Evolutionary conservation across 2,888 invertebrate genomes (phyloP), one percentile per base, ranked within the genome.

Genomic region (Podabrus alpinus): DNA sequence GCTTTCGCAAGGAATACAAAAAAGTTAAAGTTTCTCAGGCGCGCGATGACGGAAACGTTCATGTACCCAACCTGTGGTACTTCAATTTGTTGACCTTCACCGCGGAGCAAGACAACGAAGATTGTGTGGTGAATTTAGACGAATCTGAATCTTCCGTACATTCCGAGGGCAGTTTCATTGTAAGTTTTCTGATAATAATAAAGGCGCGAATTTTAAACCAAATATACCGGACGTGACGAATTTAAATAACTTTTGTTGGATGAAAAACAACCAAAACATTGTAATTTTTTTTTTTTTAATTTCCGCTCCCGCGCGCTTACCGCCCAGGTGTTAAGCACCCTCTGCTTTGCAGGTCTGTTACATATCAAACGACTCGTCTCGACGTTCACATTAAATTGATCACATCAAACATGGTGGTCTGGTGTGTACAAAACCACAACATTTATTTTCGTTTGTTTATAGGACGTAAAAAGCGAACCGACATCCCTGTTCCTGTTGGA

Each of bases 61-160:
- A 79, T 59, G 60, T 69, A 21, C 79, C 79, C 13, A 72, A 69
- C 15, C 61, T 79, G 45, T 79, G 79, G 79, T 79, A 79, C 69
- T 79, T 66, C 19, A 68, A 69, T 61, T 15, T 75, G 15, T 19
- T 75, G 15, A 10, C 17, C 10, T 75, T 75, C 16, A 69, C 68
- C 11, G 68, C 61, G 3, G 72, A 72, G 1, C 66, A 68, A 9
- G 66, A 71, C 21, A 45, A 15, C 17, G 13, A n/a, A 1, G n/a
- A 15, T 29, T 21, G 15, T 69, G 15, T 25, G 15, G 10, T 9
- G 11, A 62, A 61, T 60, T 10, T 15, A 16, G 66, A 62, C 19
- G 29, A 19, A 10, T n/a, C 62, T 10, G 29, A 19, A 10, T n/a
- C 62, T 10, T 19, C 62, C 13, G 4, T 15, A 7, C 9, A 17